Percentiles rank a stretch among this genome's conserved stretches.
phyloP scores from a whole-genome alignment of 2,113 vertebrate species.

The Daphoenositta chrysoptera region DNA sequence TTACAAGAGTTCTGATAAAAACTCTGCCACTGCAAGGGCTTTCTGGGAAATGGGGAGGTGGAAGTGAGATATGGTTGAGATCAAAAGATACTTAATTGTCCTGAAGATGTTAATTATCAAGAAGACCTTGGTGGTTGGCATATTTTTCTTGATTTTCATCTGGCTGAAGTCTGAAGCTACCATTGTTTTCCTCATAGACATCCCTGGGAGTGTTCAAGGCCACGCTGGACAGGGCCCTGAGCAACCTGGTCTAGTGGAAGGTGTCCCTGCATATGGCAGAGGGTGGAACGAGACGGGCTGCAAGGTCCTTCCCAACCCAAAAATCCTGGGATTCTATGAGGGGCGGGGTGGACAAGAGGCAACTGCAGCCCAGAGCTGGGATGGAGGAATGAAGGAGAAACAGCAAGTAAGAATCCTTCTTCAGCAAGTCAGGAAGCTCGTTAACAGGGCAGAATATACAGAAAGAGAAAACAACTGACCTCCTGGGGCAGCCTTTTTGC shows the following conservation, averaged over 20 bases:
- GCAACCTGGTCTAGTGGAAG: background rate
- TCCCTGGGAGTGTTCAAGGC: background rate
- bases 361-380: background rate
- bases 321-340: background rate
- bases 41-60: background rate
- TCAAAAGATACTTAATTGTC: background rate
- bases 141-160: background rate
- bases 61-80: background rate
- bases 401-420: background rate
- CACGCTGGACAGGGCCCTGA: background rate
- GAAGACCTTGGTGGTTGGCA: background rate
- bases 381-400: background rate
- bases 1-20: background rate
- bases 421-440: background rate
- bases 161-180: background rate
- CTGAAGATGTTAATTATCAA: background rate
- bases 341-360: background rate
- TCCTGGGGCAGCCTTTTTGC: background rate
- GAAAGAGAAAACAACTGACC: background rate
- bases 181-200: background rate
- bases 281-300: background rate
- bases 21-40: background rate
- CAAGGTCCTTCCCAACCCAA: background rate
- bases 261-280: background rate
- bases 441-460: background rate